Base-by-base conservation (phyloP, 2,797 vertebrate species). In the Perdix hodgsoniae region DNA sequence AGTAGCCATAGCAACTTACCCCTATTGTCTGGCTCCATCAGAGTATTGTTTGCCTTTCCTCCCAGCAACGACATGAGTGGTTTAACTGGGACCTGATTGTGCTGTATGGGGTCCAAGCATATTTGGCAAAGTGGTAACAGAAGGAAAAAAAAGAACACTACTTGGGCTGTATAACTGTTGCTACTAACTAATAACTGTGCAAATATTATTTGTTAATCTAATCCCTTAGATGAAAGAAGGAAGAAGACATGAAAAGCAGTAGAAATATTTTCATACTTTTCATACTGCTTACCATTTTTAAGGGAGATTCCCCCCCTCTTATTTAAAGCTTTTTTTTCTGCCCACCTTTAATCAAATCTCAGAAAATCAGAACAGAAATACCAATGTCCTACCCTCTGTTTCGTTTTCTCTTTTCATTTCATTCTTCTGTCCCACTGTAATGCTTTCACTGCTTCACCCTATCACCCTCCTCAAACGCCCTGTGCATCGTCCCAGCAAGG, bases 21-120 rank as follows among this genome's bases (percentile, higher is more conserved):
- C 88, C 13, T 21, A 26, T 50, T 47, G 61, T 26, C 86, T 89
- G 78, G 77, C 81, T 69, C 81, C 73, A 42, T 3, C 88, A 31
- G 64, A 86, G 45, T 1, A 19, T 74, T 95, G 86, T 91, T 94
- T 93, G 86, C 70, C 31, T 88, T 93, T 91, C 84, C 88, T 93
- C 63, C 82, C 90, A 66, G 3, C 40, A 42, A 37, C 83, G 80
- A 29, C 1, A 26, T 74, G 49, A 93, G 37, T 9, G 45, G 9
- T 72, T 93, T 76, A 44, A 86, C 2, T 66, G 83, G 76, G 93
- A 63, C 84, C 78, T 22, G 44, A 31, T 66, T 80, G 86, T 88
- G 79, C 82, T 85, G 8, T 24, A 23, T 19, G 45, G 59, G 19
- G 9, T 69, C 78, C 86, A 63, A 35, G 69, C 35, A 45, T 10